Evolutionary conservation across 35 echinoderm and acorn worm genomes (phyloP), one percentile per base, ranked within the genome.

Genomic region (Apostichopus parvimensis): DNA sequence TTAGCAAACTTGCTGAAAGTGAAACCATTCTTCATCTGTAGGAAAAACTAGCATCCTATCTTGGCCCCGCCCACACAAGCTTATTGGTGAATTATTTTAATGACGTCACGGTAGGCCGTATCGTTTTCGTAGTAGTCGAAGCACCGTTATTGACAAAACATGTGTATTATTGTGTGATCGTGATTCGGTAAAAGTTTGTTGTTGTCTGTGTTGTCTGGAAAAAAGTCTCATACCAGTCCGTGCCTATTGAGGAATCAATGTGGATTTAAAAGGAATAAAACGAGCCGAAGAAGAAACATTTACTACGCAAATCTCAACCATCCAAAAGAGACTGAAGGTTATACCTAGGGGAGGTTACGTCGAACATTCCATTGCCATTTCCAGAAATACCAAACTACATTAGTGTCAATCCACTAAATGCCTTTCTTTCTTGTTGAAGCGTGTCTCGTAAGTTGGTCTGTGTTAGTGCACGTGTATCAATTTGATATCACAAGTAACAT

Each of bases 171-270:
- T 56, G 17, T 82, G 34, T 45, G 79, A 7, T 6, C 54, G 9
- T 82, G 79, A 82, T 82, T 82, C 79, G 79, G 55, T 14, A 13
- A 82, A 82, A 82, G 79, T 82, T 82, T 82, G 79, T 10, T 82
- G 53, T 8, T 45, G 34, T 17, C 77, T 82, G 79, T 82, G 54
- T 12, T 82, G 34, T 45, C 34, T 45, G 34, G 34, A 45, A 45
- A 45, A 45, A 45, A 3, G 1, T 45, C 34, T 45, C 34, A 45
- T 45, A 45, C 34, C 34, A 45, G 34, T 45, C 34, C 34, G 34
- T 45, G 34, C 34, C 34, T 45, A 45, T 45, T 45, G 34, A 45
- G 79, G 79, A 82, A 82, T 45, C 13, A 82, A 56, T 55, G 54
- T 53, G 79, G 79, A 56, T 55, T 18, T 82, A 82, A 13, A 54